phyloP scores from a whole-genome alignment of 2,797 vertebrate species.

The Pyrrhura leucotis region DNA sequence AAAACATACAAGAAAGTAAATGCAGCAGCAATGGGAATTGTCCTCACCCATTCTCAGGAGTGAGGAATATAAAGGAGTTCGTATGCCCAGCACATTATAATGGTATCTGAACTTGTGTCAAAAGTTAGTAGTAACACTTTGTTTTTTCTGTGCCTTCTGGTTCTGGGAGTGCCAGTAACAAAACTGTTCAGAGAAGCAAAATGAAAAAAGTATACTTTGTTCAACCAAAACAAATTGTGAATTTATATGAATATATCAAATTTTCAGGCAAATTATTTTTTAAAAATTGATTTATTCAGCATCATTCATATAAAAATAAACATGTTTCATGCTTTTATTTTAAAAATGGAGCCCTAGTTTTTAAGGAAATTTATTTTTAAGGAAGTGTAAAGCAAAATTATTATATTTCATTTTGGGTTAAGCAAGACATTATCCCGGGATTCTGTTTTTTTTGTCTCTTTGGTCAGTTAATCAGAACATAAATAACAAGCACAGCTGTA shows the following conservation, averaged over 20 bases:
- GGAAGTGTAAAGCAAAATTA: not conserved
- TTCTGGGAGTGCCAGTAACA: not conserved
- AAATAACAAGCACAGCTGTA: not conserved
- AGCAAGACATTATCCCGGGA: not conserved
- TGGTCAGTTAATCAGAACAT: not conserved
- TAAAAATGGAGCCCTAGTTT: not conserved
- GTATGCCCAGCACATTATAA: not conserved
- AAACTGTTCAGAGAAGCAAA: not conserved
- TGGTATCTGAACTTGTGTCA: not conserved
- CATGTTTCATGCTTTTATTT: conserved; percentile 1
- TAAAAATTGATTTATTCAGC: not conserved
- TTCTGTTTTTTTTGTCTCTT: not conserved
- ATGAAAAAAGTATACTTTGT: not conserved
- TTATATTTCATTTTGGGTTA: not conserved
- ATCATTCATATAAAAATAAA: not conserved
- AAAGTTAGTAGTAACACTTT: not conserved
- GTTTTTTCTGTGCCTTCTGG: not conserved
- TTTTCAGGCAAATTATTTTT: not conserved
- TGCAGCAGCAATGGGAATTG: not conserved
- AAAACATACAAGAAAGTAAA: not conserved
- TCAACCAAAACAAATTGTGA: not conserved
- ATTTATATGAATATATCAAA: not conserved
- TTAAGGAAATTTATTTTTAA: not conserved
- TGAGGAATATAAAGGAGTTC: not conserved
- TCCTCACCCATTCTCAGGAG: not conserved